A percentile compares a stretch with the other conserved stretches of the same genome.
Conservation (phyloP, 2,888 invertebrate species). For the Trachelus tabidus region DNA sequence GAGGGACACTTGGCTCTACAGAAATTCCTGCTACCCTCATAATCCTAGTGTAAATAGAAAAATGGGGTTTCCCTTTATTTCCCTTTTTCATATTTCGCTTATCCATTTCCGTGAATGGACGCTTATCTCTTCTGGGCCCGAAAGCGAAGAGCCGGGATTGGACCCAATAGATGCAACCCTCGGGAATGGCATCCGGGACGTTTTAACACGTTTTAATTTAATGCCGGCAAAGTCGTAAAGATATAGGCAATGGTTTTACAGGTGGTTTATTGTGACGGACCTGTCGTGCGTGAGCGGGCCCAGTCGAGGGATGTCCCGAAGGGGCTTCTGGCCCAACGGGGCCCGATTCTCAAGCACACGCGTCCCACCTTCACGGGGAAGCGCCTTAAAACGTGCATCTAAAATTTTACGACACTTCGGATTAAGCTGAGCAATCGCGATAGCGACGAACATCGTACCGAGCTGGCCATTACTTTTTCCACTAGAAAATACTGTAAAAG, state of each 20-base stretch:
- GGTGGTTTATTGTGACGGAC: constrained; percentile 2
- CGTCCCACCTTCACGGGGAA: background rate
- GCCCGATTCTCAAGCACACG: background rate
- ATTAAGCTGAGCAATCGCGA: background rate
- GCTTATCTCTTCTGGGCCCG: background rate
- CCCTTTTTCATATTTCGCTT: background rate
- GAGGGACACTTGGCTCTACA: background rate
- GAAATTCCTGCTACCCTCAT: background rate
- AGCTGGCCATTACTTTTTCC: background rate
- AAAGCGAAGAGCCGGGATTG: background rate
- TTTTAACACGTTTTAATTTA: constrained; percentile 8
- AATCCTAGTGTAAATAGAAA: constrained; percentile 1
- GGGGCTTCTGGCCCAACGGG: background rate
- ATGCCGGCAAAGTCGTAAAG: constrained; percentile 3
- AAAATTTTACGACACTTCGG: background rate
- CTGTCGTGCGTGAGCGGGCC: background rate
- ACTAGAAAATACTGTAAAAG: background rate
- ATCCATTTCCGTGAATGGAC: constrained; percentile 4
- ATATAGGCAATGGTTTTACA: constrained; percentile 2
- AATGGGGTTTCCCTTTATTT: background rate
- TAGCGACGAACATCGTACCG: background rate
- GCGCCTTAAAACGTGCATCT: background rate
- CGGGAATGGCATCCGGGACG: constrained; percentile 5
- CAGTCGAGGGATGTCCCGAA: background rate
- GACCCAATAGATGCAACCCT: background rate